Base-by-base conservation (phyloP, 2,888 invertebrate genomes). In the Urechis unicinctus region DNA sequence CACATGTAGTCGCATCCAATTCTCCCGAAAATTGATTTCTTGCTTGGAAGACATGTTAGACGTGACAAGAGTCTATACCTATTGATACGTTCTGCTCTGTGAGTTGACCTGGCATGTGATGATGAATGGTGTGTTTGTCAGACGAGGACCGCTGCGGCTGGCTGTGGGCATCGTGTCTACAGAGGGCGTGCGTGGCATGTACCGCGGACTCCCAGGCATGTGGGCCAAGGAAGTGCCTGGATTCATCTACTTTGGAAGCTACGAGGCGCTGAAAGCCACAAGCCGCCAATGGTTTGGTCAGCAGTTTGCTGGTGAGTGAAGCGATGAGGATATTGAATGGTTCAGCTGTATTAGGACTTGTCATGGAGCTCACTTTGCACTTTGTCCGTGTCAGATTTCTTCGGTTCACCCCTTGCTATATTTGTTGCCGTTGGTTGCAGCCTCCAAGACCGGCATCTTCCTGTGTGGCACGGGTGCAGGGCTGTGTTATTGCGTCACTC, bases 191-290 rank as follows among this genome's bases (percentile, higher is more conserved):
- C 49, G 45, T 3, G 61, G 61, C 24, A 24, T 61, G 30, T 61
- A 61, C 36, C 55, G 61, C 2, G 61, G 61, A n/a, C 61, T 61
- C n/a, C 42, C 55, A 3, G 60, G 61, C 51, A 61, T 61, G 26
- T 61, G 61, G 61, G 49, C 50, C 25, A 61, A 61, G 49, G 61
- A 61, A 25, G 50, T 61, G 5, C 61, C 61, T 3, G 61, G 61
- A 3, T 61, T 61, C 53, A 58, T 61, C 51, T 61, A 61, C 46
- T 61, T 61, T 30, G 61, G 61, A n/a, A 55, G 55, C 45, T 61
- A 61, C 50, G 61, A 61, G 57, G 17, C 29, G 6, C 54, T 55
- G 46, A 59, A 57, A 29, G 53, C 50, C 6, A 36, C 28, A 26
- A 30, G 53, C n/a, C n/a, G n/a, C n/a, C n/a, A n/a, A n/a, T n/a